Evolutionary conservation across 1,140 invertebrate genomes (phyloP).

Genomic region (Polypedilum vanderplanki): DNA sequence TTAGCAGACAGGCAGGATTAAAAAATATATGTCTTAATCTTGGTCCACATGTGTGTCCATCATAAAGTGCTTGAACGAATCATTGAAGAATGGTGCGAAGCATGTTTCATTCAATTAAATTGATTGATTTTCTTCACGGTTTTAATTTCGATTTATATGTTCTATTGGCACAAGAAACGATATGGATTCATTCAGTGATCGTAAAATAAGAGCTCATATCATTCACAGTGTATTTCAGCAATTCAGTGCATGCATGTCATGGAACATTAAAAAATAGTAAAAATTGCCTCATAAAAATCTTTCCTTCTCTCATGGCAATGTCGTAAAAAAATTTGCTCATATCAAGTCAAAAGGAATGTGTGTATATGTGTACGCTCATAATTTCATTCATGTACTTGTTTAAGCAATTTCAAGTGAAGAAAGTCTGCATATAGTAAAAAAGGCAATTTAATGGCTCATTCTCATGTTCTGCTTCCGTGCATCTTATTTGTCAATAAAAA

Average conservation of each 20-base stretch:
- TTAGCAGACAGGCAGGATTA: neutral
- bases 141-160: slow-evolving; percentile 21
- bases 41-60: neutral
- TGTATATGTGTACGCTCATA: no score
- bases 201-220: neutral
- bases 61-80: neutral
- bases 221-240: neutral
- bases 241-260: slow-evolving; percentile 21
- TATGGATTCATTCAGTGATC: neutral
- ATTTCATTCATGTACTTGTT: slow-evolving; percentile 16
- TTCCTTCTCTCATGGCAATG: neutral
- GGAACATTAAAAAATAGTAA: slow-evolving; percentile 27
- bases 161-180: neutral
- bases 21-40: slow-evolving; percentile 29
- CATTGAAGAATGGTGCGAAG: neutral
- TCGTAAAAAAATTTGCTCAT: slow-evolving; percentile 1
- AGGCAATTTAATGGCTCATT: slow-evolving; percentile 24
- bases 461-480: slow-evolving; percentile 3
- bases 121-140: slow-evolving; percentile 28
- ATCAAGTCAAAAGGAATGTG: neutral
- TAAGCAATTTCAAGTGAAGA: neutral
- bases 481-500: neutral
- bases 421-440: neutral
- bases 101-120: slow-evolving; percentile 24
- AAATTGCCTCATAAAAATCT: slow-evolving; percentile 12